Evolutionary conservation across 1,140 invertebrate species (phyloP), one percentile per base, ranked within the genome.

Genomic region (Scylla paramamosain): DNA sequence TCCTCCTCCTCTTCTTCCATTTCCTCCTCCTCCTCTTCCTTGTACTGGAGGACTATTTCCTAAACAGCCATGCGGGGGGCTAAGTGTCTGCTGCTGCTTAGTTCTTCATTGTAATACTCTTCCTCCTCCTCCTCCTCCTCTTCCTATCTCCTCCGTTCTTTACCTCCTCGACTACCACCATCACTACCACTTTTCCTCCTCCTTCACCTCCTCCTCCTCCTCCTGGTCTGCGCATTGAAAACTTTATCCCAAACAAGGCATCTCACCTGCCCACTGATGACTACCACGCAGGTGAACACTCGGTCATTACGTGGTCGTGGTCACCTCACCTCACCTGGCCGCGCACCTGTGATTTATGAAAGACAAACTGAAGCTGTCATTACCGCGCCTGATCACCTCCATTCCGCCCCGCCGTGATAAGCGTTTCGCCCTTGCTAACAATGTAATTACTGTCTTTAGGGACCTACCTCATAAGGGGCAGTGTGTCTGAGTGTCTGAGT

Each of bases 401-500:
- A n/a, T 77, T 77, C 1, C 20, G 67, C 67, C 0, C 25, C 67
- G 1, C 16, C 52, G 12, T 77, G 67, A 77, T 77, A 77, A 77
- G 67, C 67, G 67, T n/a, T 77, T 77, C 67, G 67, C 20, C 20
- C 20, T 3, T 2, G 25, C 67, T 77, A 77, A 77, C 67, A n/a
- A 77, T 77, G 25, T 77, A 77, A 77, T 77, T 77, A 77, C 67
- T n/a, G 67, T n/a, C 67, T 20, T 77, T 3, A 4, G 25, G 67
- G 20, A n/a, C 8, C 67, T 7, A 77, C 67, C 67, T 77, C n/a
- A 77, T 77, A 77, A 20, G 67, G 67, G 16, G 39, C 39, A 29
- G 86, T 88, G 84, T 87, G 86, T 88, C 25, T 88, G 31, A 39
- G 86, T 39, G 86, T 88, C 25, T 31, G 31, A 4, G 52, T 59